Evolutionary conservation across 2,797 vertebrate species (phyloP).

Genomic region (Tympanoctomys barrerae): DNA sequence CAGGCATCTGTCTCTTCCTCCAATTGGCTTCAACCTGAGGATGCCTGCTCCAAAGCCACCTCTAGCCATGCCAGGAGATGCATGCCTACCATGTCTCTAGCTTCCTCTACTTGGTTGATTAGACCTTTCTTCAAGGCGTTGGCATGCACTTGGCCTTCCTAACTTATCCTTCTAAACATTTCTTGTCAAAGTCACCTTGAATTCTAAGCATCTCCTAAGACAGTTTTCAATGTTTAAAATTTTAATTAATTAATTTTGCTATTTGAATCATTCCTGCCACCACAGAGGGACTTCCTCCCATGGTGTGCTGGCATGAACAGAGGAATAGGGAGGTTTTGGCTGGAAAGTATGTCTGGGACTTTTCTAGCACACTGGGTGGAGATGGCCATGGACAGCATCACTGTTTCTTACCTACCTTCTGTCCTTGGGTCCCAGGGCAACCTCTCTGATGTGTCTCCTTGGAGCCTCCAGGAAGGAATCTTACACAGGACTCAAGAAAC

Average conservation of each 20-base stretch:
- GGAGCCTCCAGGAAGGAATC: not conserved
- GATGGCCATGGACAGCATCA: too few relatives aligned
- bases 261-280: not conserved
- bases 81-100: too few relatives aligned
- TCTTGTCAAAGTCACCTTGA: not conserved
- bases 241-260: not conserved
- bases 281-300: not conserved
- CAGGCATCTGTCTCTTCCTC: not conserved
- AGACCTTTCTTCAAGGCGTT: not conserved
- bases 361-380: not conserved
- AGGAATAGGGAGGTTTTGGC: not conserved
- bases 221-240: not conserved
- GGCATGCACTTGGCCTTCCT: not conserved
- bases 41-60: not conserved
- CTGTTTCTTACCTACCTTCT: too few relatives aligned
- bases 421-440: not conserved
- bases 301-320: not conserved
- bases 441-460: not conserved
- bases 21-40: not conserved
- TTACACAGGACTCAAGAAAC: not conserved
- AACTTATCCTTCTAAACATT: too few relatives aligned
- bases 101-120: not conserved
- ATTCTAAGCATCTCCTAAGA: not conserved
- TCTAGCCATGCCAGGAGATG: not conserved
- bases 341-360: too few relatives aligned